Evolutionary conservation across 2,888 invertebrate species (phyloP), one percentile per base, ranked within the genome.

Genomic region (Rhodophaea formosa): DNA sequence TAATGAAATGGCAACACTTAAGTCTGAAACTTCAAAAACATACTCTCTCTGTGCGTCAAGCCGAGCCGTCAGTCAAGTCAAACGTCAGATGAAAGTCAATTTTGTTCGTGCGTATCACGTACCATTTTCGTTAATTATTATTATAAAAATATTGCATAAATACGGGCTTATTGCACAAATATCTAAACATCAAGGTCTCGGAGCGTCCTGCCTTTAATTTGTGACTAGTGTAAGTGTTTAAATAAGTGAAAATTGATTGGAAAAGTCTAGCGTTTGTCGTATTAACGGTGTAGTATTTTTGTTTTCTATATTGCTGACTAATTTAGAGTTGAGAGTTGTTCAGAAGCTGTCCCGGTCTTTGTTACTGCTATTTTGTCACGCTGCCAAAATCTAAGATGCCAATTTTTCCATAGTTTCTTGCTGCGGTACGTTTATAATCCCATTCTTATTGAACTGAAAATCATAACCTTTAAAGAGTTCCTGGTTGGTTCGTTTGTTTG

Each of bases 231-330:
- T 72, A 62, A 74, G 69, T 42, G 44, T 17, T 10, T 14, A 42
- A 56, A 52, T 49, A 39, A 57, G 53, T 45, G 42, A 39, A 44
- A 39, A 55, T 56, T 14, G 44, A 8, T 53, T 57, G 29, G 6
- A 29, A 53, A 55, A 15, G n/a, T 32, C 8, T 15, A 17, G n/a
- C 2, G 29, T 8, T 51, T 43, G 29, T 42, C 42, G 39, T n/a
- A 30, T 42, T 49, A 17, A 49, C 49, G 8, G 15, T 43, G 44
- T 67, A 72, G 70, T 72, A 77, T 76, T 79, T 74, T 72, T 74
- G 74, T 78, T 77, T 72, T 71, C 65, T 66, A 57, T 62, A 62
- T 63, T 77, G 80, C 80, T 79, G 80, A 79, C 75, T 80, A 80
- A 80, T 80, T 71, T 71, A 60, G 64, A 63, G 64, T 63, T 58